These are phyloP conservation scores for Lordiphosa fenestrarum DNA, from an alignment of 2,888 invertebrate species.

Conservation along the genomic window DNA sequence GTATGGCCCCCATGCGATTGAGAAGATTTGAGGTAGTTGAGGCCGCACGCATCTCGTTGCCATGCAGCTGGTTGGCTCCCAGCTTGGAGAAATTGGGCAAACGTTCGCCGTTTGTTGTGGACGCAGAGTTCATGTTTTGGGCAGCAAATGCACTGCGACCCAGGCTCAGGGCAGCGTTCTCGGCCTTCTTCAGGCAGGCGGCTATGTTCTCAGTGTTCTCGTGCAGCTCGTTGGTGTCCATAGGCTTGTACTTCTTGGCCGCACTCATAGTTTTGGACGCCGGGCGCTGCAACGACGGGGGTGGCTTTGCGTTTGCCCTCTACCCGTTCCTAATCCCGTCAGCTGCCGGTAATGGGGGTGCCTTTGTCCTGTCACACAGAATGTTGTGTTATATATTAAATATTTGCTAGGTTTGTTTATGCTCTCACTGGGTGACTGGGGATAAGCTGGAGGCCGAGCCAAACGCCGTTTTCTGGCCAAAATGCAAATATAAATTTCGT, in stretches of 20 bases:
- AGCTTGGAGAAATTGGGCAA: slow-evolving; percentile 78
- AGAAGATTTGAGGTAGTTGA: slow-evolving; percentile 78
- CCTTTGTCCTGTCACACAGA: too few species aligned
- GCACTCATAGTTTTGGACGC: slow-evolving; percentile 77
- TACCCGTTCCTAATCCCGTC: too few species aligned
- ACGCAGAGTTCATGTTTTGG: slow-evolving; percentile 70
- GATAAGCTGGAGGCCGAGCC: too few species aligned
- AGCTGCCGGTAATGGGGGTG: too few species aligned
- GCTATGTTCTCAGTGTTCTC: slow-evolving; percentile 77
- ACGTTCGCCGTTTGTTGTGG: slow-evolving; percentile 76
- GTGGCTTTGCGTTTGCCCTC: slow-evolving; percentile 10
- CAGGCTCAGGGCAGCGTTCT: slow-evolving; percentile 34
- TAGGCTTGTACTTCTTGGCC: slow-evolving; percentile 79
- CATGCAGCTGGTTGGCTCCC: slow-evolving; percentile 49
- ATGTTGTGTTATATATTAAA: too few species aligned
- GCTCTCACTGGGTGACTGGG: too few species aligned
- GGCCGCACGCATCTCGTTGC: slow-evolving; percentile 70
- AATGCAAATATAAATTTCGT: too few species aligned
- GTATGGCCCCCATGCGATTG: slow-evolving; percentile 78
- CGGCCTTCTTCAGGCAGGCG: slow-evolving; percentile 67
- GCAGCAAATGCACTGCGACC: slow-evolving; percentile 65
- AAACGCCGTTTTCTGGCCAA: too few species aligned
- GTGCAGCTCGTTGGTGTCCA: slow-evolving; percentile 78
- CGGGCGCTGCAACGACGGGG: slow-evolving; percentile 14
- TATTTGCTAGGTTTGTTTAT: too few species aligned